Evolutionary conservation across 2,797 vertebrate species (phyloP).

Genomic region (Parambassis ranga): DNA sequence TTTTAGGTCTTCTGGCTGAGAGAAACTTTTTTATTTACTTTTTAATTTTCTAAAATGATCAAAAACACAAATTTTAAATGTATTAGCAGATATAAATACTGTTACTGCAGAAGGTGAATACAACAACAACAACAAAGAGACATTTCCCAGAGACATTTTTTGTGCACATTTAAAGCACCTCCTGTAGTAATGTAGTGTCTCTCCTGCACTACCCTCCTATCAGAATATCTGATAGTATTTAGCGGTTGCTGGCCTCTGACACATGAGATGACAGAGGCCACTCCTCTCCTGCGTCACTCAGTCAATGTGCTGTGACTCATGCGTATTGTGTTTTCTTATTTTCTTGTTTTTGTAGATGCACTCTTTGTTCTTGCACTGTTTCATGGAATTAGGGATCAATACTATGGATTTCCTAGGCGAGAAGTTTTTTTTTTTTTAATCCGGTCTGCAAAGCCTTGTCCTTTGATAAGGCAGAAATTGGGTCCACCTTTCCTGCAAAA

Average conservation of each 20-base stretch:
- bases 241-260: conserved; percentile 54
- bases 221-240: conserved; percentile 54
- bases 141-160: too few species aligned
- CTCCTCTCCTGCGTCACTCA: conserved; percentile 1
- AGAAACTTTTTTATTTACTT: too few species aligned
- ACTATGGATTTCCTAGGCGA: conserved; percentile 51
- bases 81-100: too few species aligned
- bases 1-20: too few species aligned
- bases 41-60: too few species aligned
- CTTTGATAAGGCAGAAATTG: conserved; percentile 31
- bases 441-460: not conserved
- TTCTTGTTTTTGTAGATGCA: conserved; percentile 24
- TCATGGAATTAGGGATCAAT: conserved; percentile 53
- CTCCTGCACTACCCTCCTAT: conserved; percentile 14
- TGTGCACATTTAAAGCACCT: too few species aligned
- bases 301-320: conserved; percentile 26
- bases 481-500: not conserved
- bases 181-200: not conserved
- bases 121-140: too few species aligned
- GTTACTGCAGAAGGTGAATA: too few species aligned
- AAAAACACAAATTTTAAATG: too few species aligned
- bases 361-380: conserved; percentile 38
- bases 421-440: conserved; percentile 8
- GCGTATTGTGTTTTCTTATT: conserved; percentile 25
- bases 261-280: not conserved